Evolutionary conservation across 2,113 vertebrate genomes (phyloP), one percentile per base, ranked within the genome.

Genomic region (Plotosus lineatus): DNA sequence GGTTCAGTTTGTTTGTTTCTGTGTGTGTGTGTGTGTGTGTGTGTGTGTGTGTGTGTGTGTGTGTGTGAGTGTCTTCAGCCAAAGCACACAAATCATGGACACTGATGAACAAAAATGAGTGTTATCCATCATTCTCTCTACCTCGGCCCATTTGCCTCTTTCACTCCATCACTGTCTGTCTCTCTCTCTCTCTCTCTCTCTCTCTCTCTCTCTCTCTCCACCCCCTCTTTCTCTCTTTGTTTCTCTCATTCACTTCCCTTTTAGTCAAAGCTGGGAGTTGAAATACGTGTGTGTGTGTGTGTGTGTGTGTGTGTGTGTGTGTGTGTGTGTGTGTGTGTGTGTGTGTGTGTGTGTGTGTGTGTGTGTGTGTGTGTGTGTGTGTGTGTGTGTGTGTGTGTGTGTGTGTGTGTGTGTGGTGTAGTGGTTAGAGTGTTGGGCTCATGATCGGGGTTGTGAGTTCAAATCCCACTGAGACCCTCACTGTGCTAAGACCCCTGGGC

Each of bases 291-390:
- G 0, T 12, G 11, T 58, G 10, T 58, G n/a, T 58, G 56, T 58
- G 56, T 58, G 55, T 58, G 55, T 28, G 55, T 58, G 55, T 58
- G 55, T 58, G 55, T 58, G n/a, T 58, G 55, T 91, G 90, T 86
- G 88, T 89, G 88, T 88, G 89, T 85, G 81, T 73, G 90, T 91
- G 89, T 86, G 90, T 90, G 86, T 89, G 89, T 89, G 90, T 90
- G 83, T 87, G 84, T 75, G 80, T 87, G 87, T 91, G 92, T 48
- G 66, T 46, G 66, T 44, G 60, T 63, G 60, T 6, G n/a, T 46
- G 66, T 26, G 66, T 26, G 40, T 26, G 42, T 10, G 46, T 19
- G 72, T 7, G 71, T 23, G 72, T 46, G 44, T 6, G 44, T 46
- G 44, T 46, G n/a, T n/a, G n/a, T 46, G 66, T 26, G 66, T 46